A percentile compares a stretch with the other conserved stretches of the same genome.
Conservation (phyloP, 2,113 vertebrate species). For the Micromys minutus region DNA sequence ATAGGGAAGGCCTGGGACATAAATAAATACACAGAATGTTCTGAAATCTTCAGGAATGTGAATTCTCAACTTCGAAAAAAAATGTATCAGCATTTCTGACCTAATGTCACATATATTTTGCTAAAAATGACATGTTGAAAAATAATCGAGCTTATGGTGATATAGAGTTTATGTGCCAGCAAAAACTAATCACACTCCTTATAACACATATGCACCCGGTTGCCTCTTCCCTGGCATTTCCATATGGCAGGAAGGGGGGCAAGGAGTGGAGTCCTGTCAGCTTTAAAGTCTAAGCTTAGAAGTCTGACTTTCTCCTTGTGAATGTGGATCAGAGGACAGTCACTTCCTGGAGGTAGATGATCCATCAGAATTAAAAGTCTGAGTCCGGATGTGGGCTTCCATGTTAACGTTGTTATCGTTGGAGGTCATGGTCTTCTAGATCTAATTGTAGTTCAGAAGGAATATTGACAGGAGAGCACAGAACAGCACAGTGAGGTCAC, state of each 20-base stretch:
- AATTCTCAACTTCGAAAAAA: not conserved
- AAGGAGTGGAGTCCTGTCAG: not conserved
- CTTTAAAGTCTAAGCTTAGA: fast-evolving
- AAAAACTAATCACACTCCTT: not conserved
- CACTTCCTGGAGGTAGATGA: not conserved
- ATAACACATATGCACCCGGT: not conserved
- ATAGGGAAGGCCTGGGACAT: too few relatives aligned
- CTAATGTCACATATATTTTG: not conserved
- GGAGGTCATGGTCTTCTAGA: not conserved
- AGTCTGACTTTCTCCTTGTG: not conserved
- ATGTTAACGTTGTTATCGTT: not conserved
- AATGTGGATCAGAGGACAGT: not conserved
- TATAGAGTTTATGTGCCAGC: not conserved
- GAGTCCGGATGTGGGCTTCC: not conserved
- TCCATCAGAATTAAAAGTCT: not conserved
- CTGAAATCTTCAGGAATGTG: not conserved
- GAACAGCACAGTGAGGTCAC: not conserved
- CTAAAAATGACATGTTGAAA: constrained; percentile 48
- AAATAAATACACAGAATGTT: not conserved
- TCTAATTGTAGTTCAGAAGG: constrained; percentile 7
- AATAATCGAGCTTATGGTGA: constrained; percentile 4
- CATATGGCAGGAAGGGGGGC: not conserved
- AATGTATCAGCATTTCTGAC: not conserved
- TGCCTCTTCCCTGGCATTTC: not conserved
- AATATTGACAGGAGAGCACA: not conserved